A percentile compares a stretch with the other conserved stretches of the same genome.
These are phyloP conservation scores for Terebella lapidaria DNA, from an alignment of 2,888 invertebrate species.

Conservation along the genomic window DNA sequence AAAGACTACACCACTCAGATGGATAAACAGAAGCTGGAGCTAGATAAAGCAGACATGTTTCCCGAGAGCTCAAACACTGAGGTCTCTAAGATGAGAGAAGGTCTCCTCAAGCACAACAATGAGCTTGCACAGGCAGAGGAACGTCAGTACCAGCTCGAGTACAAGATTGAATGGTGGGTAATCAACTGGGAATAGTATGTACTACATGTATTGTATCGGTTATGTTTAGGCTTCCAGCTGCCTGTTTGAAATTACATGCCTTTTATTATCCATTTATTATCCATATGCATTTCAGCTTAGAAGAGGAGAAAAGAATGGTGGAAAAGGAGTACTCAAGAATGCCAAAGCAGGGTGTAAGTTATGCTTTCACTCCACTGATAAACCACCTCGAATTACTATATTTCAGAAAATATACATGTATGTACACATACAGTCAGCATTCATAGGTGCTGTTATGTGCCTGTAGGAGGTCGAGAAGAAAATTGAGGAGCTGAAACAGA, in stretches of 20 bases:
- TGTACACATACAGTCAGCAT: too few relatives aligned
- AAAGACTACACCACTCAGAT: slow-evolving; percentile 39
- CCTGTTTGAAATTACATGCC: background rate
- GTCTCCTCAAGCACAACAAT: slow-evolving; percentile 48
- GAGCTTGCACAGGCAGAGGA: slow-evolving; percentile 47
- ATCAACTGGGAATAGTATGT: background rate
- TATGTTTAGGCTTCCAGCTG: too few relatives aligned
- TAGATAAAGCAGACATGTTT: slow-evolving; percentile 50
- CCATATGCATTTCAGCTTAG: too few relatives aligned
- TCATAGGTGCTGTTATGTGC: too few relatives aligned
- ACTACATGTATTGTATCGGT: background rate
- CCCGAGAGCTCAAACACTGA: slow-evolving; percentile 50
- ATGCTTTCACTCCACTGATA: too few relatives aligned
- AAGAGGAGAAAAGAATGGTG: slow-evolving; percentile 49
- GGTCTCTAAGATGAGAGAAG: slow-evolving; percentile 45
- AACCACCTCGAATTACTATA: too few relatives aligned
- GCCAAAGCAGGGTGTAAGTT: slow-evolving; percentile 51
- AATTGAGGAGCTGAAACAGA: slow-evolving; percentile 46
- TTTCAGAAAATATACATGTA: too few relatives aligned
- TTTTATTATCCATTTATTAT: too few relatives aligned
- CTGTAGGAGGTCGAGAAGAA: slow-evolving; percentile 51
- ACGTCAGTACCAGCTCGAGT: slow-evolving; percentile 49
- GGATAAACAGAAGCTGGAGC: slow-evolving; percentile 40
- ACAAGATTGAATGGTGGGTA: slow-evolving; percentile 49
- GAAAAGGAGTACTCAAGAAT: slow-evolving; percentile 49